Evolutionary conservation across 1,140 invertebrate genomes (phyloP).

Genomic region (Pachypeltis micranthus): DNA sequence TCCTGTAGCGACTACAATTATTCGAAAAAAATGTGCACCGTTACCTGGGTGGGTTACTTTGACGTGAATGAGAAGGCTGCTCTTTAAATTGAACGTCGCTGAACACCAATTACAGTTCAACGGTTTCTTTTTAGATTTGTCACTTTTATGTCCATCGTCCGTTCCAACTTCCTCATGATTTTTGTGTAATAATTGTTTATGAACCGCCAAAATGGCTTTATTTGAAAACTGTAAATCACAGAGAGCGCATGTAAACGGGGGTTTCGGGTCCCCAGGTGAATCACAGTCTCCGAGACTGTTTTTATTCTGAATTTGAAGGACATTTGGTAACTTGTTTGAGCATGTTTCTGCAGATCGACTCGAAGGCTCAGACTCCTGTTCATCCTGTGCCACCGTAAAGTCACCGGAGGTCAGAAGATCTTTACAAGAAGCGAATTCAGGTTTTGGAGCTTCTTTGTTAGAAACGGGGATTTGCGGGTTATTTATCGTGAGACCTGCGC

Average conservation of each 20-base stretch:
- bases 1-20: background rate
- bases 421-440: constrained; percentile 17
- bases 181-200: constrained; percentile 57
- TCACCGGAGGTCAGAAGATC: constrained; percentile 19
- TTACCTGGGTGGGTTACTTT: constrained; percentile 56
- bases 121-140: constrained; percentile 10
- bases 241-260: constrained; percentile 10
- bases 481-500: too few relatives aligned
- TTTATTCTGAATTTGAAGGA: background rate
- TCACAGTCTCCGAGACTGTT: too few relatives aligned
- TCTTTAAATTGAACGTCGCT: constrained; percentile 66
- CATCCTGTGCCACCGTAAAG: constrained; percentile 16
- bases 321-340: background rate
- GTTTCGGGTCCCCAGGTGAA: background rate
- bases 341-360: background rate
- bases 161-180: background rate
- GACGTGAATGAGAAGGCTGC: constrained; percentile 67
- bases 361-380: constrained; percentile 8
- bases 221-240: constrained; percentile 60
- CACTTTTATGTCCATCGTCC: constrained; percentile 2
- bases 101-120: constrained; percentile 65
- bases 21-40: background rate
- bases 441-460: background rate
- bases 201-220: constrained; percentile 53
- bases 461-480: too few relatives aligned